Evolutionary conservation across 2,888 invertebrate species (phyloP).

Genomic region (Atherix ibis): DNA sequence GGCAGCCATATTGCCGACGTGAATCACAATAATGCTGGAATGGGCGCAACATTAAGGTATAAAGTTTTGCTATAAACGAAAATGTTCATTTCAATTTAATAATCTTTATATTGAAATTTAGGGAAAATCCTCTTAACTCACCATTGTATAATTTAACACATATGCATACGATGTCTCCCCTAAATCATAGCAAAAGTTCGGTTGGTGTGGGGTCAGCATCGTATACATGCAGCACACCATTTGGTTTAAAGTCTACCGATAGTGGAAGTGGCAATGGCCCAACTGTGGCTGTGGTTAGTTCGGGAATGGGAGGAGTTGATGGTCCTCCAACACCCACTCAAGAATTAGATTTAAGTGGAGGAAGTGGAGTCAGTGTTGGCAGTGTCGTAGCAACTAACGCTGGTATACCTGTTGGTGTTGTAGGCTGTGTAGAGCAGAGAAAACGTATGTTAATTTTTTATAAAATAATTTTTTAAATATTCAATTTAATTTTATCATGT

Average conservation of each 20-base stretch:
- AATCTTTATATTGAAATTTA: constrained; percentile 11
- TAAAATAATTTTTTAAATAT: no score
- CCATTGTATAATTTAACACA: constrained; percentile 30
- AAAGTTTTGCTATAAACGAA: no score
- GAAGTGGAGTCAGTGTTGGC: no score
- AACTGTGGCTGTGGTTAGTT: constrained; percentile 9
- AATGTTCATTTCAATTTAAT: background rate
- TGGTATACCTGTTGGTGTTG: no score
- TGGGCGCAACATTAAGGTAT: constrained; percentile 25
- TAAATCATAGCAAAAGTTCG: constrained; percentile 27
- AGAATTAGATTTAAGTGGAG: constrained; percentile 45
- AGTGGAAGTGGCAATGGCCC: constrained; percentile 16
- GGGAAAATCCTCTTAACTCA: constrained; percentile 30
- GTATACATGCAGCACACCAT: constrained; percentile 28
- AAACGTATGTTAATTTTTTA: constrained; percentile 38
- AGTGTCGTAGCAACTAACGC: no score
- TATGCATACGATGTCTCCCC: constrained; percentile 27
- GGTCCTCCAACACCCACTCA: constrained; percentile 66
- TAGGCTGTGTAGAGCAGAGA: constrained; percentile 36
- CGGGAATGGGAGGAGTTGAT: constrained; percentile 26
- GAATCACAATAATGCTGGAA: constrained; percentile 22
- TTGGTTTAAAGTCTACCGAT: constrained; percentile 27
- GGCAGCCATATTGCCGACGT: constrained; percentile 6
- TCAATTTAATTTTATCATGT: no score
- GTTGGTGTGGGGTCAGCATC: constrained; percentile 16